Base-by-base conservation (phyloP, 2,888 invertebrate genomes). In the Melangyna quadrimaculata region DNA sequence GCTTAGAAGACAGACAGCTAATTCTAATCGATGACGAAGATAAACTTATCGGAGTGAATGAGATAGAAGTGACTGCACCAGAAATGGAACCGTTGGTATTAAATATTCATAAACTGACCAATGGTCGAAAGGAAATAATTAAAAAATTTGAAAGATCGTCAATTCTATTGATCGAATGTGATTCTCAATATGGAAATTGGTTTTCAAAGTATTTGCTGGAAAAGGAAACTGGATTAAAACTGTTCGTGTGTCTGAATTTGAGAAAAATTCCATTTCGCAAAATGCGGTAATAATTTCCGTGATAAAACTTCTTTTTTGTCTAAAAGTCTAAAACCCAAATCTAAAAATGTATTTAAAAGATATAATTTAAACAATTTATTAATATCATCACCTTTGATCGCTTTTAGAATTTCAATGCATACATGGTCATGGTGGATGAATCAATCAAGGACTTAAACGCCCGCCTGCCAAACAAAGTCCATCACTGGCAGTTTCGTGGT, bases 141-240 rank as follows among this genome's bases (percentile, higher is more conserved):
- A 0, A 89, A 92, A 0, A 93, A 95, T 2, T 95, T 32, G 65
- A 48, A 35, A 1, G 10, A 2, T 32, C 32, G 14, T 67, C n/a
- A n/a, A 94, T 95, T 2, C 91, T 93, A 0, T 94, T 95, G 0
- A 92, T 94, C 72, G 96, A 96, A 89, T 97, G 97, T 90, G 97
- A 97, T 0, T 94, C 94, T 78, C 94, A 94, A 87, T 94, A 94
- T n/a, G 94, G 95, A 19, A 93, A 94, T 70, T 97, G 97, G 97
- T 93, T 97, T 88, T 94, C 95, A 0, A 93, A 92, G 57, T 90
- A 37, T 57, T 88, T 92, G 35, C 57, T 90, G 3, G 92, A 93
- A 67, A 92, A 94, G 53, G 92, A 93, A 8, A 89, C 88, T 0
- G 94, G 93, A 6, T 92, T 94, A 59, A 93, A 94, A 61, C 90